These are phyloP conservation scores for Cavia porcellus DNA, from an alignment of 2,113 vertebrate species.

Conservation along the genomic window DNA sequence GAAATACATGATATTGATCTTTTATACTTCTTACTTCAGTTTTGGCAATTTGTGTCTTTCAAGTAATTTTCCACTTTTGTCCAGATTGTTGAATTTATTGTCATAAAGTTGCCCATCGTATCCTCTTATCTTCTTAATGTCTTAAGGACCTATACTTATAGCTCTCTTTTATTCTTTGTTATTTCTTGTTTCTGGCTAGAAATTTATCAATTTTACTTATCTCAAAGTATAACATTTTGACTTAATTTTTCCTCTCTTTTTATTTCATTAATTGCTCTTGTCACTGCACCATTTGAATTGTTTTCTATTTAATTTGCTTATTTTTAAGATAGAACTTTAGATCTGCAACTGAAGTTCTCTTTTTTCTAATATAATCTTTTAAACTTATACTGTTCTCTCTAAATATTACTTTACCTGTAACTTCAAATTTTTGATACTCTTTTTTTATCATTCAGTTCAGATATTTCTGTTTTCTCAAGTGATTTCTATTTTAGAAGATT, in stretches of 20 bases:
- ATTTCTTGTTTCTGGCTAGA: not conserved
- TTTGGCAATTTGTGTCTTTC: not conserved
- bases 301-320: not conserved
- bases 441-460: not conserved
- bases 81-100: not conserved
- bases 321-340: not conserved
- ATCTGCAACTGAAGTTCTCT: not conserved
- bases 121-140: not conserved
- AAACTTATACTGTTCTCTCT: not conserved
- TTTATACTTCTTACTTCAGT: not conserved
- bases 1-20: not conserved
- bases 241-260: not conserved
- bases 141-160: not conserved
- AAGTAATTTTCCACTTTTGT: not conserved
- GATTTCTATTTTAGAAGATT: conserved; percentile 9
- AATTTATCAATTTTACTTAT: not conserved
- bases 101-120: not conserved
- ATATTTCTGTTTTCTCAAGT: not conserved
- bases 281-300: not conserved
- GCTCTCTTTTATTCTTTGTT: not conserved
- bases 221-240: not conserved
- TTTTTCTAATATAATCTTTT: conserved; percentile 11
- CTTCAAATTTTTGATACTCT: not conserved
- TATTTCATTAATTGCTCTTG: not conserved
- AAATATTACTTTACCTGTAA: not conserved